Conservation (phyloP, 2,888 invertebrate genomes). For the Athalia rosae region DNA sequence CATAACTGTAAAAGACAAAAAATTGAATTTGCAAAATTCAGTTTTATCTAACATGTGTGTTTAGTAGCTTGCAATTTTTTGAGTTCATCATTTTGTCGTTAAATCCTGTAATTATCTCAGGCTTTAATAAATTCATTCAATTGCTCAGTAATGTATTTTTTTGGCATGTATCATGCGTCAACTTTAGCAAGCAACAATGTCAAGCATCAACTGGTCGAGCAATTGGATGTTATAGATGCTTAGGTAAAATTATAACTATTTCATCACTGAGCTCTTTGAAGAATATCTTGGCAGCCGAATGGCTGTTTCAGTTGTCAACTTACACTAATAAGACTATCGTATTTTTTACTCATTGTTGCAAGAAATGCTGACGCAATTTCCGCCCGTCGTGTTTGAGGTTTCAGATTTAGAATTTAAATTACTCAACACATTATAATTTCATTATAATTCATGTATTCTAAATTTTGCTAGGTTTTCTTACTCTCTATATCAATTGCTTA, state of each 20-base stretch:
- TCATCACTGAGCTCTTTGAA: background rate
- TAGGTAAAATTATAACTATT: too few relatives aligned
- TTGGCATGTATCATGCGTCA: background rate
- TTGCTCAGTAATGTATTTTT: background rate
- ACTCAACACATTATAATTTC: background rate
- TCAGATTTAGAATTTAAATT: constrained; percentile 1
- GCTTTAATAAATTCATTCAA: too few relatives aligned
- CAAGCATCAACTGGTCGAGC: background rate
- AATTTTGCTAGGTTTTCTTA: background rate
- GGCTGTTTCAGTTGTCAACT: constrained; percentile 7
- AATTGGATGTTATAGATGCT: background rate
- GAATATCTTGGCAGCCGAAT: background rate
- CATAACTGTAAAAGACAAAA: too few relatives aligned
- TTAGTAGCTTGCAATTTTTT: too few relatives aligned
- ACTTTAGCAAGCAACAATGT: constrained; percentile 1
- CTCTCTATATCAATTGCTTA: background rate
- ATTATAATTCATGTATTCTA: background rate
- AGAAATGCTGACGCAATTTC: constrained; percentile 29
- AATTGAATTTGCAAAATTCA: too few relatives aligned
- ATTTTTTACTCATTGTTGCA: too few relatives aligned
- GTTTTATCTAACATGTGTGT: too few relatives aligned
- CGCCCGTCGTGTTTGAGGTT: constrained; percentile 12
- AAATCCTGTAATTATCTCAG: too few relatives aligned
- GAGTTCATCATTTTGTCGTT: too few relatives aligned
- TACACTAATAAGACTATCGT: background rate